Evolutionary conservation across 2,113 vertebrate genomes (phyloP).

Genomic region (Chlorodrepanis virens): DNA sequence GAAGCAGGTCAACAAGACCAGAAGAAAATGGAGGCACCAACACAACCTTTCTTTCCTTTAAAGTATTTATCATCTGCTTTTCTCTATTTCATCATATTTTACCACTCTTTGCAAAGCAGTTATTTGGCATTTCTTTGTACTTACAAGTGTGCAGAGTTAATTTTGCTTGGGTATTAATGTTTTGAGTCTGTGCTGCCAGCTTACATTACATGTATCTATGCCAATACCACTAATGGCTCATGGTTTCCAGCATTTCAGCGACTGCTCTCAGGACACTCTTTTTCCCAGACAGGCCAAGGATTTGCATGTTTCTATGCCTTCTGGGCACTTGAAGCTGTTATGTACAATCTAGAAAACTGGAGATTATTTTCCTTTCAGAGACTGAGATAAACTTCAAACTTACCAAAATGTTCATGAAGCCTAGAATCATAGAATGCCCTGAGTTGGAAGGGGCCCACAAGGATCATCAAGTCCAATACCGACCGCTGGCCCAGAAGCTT

Average conservation of each 20-base stretch:
- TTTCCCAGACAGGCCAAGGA: background rate
- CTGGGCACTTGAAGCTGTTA: background rate
- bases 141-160: background rate
- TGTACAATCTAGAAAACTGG: background rate
- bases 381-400: background rate
- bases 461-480: background rate
- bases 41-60: background rate
- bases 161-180: background rate
- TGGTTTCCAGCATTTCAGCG: background rate
- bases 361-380: conserved; percentile 3
- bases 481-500: background rate
- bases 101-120: background rate
- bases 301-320: background rate
- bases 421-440: background rate
- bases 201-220: background rate
- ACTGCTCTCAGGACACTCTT: background rate
- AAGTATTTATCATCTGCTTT: background rate
- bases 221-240: background rate
- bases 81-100: background rate
- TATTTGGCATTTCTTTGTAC: background rate
- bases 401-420: background rate
- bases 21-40: background rate
- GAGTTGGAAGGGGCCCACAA: background rate
- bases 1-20: background rate
- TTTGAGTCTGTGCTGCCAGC: background rate